These are phyloP conservation scores for Manduca sexta DNA, from an alignment of 1,140 invertebrate genomes.

Conservation along the genomic window DNA sequence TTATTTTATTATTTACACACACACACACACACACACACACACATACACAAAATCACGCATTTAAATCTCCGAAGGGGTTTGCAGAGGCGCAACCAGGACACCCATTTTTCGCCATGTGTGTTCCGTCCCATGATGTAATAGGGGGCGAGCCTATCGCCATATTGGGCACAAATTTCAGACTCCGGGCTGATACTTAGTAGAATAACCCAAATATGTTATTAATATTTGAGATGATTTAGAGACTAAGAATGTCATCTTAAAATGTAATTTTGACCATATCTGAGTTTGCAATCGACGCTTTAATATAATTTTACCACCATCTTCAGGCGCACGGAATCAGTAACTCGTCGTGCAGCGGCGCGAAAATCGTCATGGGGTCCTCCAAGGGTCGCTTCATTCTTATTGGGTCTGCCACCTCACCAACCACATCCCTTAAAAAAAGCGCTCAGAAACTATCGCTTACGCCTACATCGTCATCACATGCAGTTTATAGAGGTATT, in stretches of 20 bases:
- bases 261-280: too few species aligned
- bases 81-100: too few species aligned
- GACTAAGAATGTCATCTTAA: too few species aligned
- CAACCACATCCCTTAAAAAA: slow-evolving; percentile 57
- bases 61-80: too few species aligned
- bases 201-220: neutral
- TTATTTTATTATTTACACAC: neutral
- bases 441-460: slow-evolving; percentile 49
- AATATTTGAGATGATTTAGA: too few species aligned
- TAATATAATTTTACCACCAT: neutral
- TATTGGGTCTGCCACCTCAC: slow-evolving; percentile 53
- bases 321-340: slow-evolving; percentile 39
- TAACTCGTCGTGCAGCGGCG: slow-evolving; percentile 26
- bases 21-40: neutral
- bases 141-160: too few species aligned
- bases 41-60: too few species aligned
- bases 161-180: too few species aligned
- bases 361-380: slow-evolving; percentile 45
- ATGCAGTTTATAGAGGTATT: slow-evolving; percentile 54
- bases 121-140: too few species aligned
- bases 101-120: too few species aligned
- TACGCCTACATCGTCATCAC: slow-evolving; percentile 52
- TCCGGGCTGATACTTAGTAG: too few species aligned
- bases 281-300: neutral
- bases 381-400: slow-evolving; percentile 55